Conservation (phyloP, 2,113 vertebrate species). For the Eolophus roseicapilla region DNA sequence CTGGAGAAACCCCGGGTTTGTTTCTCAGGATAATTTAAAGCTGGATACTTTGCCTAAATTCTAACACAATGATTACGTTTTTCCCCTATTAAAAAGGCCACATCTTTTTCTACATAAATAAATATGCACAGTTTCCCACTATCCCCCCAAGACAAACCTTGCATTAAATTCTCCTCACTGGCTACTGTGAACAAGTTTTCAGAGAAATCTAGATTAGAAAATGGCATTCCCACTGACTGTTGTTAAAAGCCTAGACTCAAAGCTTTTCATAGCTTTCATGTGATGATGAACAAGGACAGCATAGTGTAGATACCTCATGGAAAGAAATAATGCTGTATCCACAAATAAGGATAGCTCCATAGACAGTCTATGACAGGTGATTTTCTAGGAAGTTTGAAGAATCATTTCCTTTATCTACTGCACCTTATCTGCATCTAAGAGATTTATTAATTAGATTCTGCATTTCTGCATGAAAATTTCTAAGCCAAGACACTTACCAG, state of each 20-base stretch:
- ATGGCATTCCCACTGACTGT: background rate
- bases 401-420: background rate
- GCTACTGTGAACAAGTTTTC: background rate
- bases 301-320: background rate
- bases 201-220: background rate
- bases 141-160: background rate
- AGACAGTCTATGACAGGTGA: background rate
- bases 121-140: background rate
- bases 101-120: background rate
- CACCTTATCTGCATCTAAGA: background rate
- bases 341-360: background rate
- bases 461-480: background rate
- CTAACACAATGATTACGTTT: background rate
- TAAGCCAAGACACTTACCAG: background rate
- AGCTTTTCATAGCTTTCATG: background rate
- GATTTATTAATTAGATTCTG: background rate
- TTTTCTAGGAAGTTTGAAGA: background rate
- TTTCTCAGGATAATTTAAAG: background rate
- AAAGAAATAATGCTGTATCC: background rate
- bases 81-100: background rate
- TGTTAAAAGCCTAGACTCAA: background rate
- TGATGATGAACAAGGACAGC: background rate
- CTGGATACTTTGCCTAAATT: background rate
- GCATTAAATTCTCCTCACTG: background rate
- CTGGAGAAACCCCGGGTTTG: background rate